Evolutionary conservation across 2,797 vertebrate genomes (phyloP), one percentile per base, ranked within the genome.

Genomic region (Dermochelys coriacea): DNA sequence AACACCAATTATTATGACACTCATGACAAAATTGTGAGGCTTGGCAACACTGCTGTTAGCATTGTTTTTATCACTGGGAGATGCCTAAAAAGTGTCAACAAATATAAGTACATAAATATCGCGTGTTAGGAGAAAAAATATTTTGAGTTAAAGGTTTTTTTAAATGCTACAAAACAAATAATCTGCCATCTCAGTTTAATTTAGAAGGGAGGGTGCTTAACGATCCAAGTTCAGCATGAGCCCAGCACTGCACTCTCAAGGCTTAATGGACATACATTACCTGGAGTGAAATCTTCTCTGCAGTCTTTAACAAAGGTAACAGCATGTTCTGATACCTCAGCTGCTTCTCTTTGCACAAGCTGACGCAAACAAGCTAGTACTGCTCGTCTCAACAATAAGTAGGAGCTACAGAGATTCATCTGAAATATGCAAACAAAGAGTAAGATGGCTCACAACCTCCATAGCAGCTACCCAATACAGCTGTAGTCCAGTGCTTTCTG

Each of bases 361-460:
- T 99, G 99, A 90, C 98, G 97, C 96, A 99, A 98, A 96, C 99
- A 99, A 55, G 99, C 98, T 88, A 99, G 98, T 79, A 98, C 99
- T 1, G 99, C 98, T 34, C 98, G 98, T 61, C 99, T 98, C 95
- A 99, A 89, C 59, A 98, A 87, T 84, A 99, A 97, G 96, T 99
- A 99, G 1, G 99, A 98, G 95, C 99, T 99, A 96, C 98, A 99
- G 91, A 99, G 98, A 97, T 99, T 98, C 82, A 99, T 98, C 99
- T 99, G 98, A 94, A 98, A 98, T 84, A 96, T 8, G 94, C 6
- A 97, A 94, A 95, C 91, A 94, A 79, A 92, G 68, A 93, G 82
- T 96, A 78, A 98, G 92, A 88, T n/a, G 77, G n/a, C 84, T 83
- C 54, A 93, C 29, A 93, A 74, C 82, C 59, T 85, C 77, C 25